Percentiles rank a stretch among this genome's conserved stretches.
These are phyloP conservation scores for Chamaetylas fuelleborni DNA, from an alignment of 2,113 vertebrate genomes.

Conservation along the genomic window DNA sequence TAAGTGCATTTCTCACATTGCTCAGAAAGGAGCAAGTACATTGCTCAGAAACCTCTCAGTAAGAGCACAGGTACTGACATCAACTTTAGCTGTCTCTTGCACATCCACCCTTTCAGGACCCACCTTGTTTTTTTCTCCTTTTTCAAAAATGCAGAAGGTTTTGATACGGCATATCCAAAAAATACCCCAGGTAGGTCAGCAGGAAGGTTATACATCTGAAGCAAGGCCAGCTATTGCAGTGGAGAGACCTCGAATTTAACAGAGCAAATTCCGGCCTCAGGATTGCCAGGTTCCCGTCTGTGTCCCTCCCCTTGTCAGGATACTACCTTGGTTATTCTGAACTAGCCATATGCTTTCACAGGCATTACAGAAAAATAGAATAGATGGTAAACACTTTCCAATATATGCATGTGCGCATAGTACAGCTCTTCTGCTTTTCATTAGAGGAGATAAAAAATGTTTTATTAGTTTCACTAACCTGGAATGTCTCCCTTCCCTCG, in stretches of 20 bases:
- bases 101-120: neutral
- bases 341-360: neutral
- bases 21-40: neutral
- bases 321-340: neutral
- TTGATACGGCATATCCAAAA: neutral
- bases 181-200: neutral
- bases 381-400: neutral
- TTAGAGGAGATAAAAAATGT: neutral
- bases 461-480: neutral
- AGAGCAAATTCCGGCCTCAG: neutral
- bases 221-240: neutral
- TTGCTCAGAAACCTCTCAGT: neutral
- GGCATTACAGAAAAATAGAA: neutral
- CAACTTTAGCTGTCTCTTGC: neutral
- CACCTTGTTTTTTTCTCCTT: neutral
- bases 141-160: neutral
- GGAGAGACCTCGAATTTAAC: neutral
- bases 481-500: neutral
- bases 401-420: neutral
- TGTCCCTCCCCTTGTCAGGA: neutral
- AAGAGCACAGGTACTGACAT: neutral
- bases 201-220: neutral
- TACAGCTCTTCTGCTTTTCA: neutral
- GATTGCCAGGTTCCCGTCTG: neutral
- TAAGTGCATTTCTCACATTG: neutral